phyloP scores from a whole-genome alignment of 2,113 vertebrate genomes.

The Fulmarus glacialis region DNA sequence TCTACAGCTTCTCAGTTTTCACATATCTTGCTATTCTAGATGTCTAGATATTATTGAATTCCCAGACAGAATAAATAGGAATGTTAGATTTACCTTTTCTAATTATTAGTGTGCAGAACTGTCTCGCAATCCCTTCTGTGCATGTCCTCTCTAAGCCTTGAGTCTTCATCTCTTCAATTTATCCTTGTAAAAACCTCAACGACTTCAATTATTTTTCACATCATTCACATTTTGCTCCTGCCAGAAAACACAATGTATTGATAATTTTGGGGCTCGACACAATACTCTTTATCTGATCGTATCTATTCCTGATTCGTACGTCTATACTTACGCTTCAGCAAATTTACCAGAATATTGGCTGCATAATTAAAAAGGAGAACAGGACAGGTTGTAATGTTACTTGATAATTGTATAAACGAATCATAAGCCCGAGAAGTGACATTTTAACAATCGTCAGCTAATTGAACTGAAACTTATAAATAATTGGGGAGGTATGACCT shows the following conservation, averaged over 20 bases:
- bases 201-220: not conserved
- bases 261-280: not conserved
- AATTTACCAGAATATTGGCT: not conserved
- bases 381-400: not conserved
- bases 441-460: not conserved
- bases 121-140: not conserved
- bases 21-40: not conserved
- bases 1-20: not conserved
- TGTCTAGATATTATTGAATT: not conserved
- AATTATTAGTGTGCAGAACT: not conserved
- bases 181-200: not conserved
- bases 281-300: not conserved
- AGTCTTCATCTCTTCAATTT: not conserved
- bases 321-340: not conserved
- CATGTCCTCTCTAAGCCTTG: not conserved
- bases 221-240: not conserved
- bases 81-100: not conserved
- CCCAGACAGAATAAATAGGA: not conserved
- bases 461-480: not conserved
- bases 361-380: not conserved
- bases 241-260: not conserved
- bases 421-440: not conserved
- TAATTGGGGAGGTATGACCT: not conserved
- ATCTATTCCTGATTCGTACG: fast-evolving
- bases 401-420: not conserved